Base-by-base conservation (phyloP, 2,888 invertebrate genomes). In the Malthinus flaveolus region DNA sequence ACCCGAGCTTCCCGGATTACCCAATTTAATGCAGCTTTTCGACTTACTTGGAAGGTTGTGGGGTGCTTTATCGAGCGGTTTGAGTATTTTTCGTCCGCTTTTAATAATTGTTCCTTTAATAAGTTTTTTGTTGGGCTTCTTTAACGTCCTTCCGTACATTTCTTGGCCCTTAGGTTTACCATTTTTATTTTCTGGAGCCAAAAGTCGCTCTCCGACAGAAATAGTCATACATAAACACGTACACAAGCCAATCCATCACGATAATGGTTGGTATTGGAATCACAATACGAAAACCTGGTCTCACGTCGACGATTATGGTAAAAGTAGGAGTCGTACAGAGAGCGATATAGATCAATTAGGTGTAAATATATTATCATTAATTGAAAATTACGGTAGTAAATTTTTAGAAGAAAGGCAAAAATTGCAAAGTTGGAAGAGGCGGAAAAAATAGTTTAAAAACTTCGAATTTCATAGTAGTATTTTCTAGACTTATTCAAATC, bases 91-190 rank as follows among this genome's bases (percentile, higher is more conserved):
- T 37, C 75, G 75, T 61, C 87, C 51, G 66, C 88, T 67, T 74
- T 85, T 49, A 8, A 76, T 74, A 56, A 77, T 88, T 44, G 83
- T 88, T 0, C 89, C 89, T 0, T 74, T 88, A 45, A 78, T 88
- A 49, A 76, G 87, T 35, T 82, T 88, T 47, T 83, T 85, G 1
- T 83, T 87, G 0, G 81, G 85, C 0, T 83, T 88, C 9, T 83
- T 87, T 0, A 72, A 86, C 10, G 82, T 85, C 1, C 80, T 87
- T 0, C 80, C 87, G 42, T 76, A 88, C 61, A 84, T 87, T 54
- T 88, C 87, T 0, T 88, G 84, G 83, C 81, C 23, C 6, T n/a
- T 42, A 7, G 39, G 84, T 64, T 78, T 87, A 59, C 85, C 87
- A 0, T 80, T 78, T 2, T 69, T 79, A 8, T 72, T 81, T 37